Conservation (phyloP, 2,888 invertebrate genomes). For the Cataglyphis rosenhaueri region DNA sequence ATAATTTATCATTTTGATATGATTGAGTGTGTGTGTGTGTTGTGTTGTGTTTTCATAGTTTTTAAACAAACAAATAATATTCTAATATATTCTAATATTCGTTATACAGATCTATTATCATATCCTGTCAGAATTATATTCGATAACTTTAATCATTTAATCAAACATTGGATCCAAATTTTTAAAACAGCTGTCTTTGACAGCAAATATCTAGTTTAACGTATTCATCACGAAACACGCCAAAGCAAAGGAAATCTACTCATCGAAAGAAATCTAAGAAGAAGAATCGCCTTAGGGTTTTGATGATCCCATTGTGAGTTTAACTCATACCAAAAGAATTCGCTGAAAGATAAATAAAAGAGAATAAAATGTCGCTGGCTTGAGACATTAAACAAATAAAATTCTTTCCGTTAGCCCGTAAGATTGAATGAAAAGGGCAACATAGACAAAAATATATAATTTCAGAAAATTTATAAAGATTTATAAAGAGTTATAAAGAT, state of each 20-base stretch:
- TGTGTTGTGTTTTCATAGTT: neutral
- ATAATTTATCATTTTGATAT: neutral
- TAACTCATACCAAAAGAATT: neutral
- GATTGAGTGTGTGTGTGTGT: too few relatives aligned
- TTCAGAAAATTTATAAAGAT: constrained; percentile 11
- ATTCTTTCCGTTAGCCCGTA: neutral
- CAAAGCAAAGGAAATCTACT: constrained; percentile 12
- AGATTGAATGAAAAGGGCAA: neutral
- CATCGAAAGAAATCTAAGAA: constrained; percentile 6
- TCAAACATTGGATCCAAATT: neutral
- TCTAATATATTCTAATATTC: neutral
- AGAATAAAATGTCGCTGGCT: neutral
- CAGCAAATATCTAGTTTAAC: neutral
- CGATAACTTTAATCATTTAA: neutral
- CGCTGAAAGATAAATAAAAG: constrained; percentile 20
- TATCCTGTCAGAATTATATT: neutral
- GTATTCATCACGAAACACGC: neutral
- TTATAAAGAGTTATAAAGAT: too few relatives aligned
- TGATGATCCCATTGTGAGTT: neutral
- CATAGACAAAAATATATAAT: neutral
- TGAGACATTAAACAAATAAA: constrained; percentile 24
- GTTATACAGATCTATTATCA: neutral
- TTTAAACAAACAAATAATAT: neutral
- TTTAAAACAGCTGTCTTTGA: constrained; percentile 7
- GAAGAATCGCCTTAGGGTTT: neutral